Evolutionary conservation across 1,140 invertebrate genomes (phyloP).

Genomic region (Diploscapter pachys): DNA sequence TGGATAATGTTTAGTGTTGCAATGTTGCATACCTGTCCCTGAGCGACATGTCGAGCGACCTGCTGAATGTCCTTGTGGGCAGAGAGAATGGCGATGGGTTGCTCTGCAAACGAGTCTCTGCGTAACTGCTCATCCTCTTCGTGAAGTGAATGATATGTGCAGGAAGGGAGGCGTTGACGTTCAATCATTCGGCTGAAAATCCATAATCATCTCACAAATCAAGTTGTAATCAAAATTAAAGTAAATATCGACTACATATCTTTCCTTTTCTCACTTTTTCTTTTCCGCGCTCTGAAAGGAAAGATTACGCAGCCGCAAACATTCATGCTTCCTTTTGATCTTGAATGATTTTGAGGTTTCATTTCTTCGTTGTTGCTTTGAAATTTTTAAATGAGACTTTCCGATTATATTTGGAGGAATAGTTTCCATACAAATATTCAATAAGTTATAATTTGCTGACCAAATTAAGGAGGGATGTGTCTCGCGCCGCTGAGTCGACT

Average conservation of each 20-base stretch:
- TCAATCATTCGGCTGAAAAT: constrained; percentile 19
- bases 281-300: not conserved
- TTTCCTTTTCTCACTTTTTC: not conserved
- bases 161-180: constrained; percentile 24
- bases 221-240: not conserved
- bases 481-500: constrained; percentile 13
- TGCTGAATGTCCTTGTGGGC: constrained; percentile 33
- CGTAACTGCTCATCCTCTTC: constrained; percentile 20
- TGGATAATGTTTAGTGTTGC: too few species aligned
- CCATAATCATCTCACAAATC: constrained; percentile 1
- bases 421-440: not conserved
- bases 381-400: too few species aligned
- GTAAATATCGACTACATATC: not conserved
- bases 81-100: constrained; percentile 37
- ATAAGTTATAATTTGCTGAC: not conserved
- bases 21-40: not conserved
- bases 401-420: too few species aligned
- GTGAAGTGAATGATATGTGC: constrained; percentile 17
- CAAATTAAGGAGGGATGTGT: constrained; percentile 26
- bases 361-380: too few species aligned
- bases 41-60: constrained; percentile 45
- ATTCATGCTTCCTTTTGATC: not conserved
- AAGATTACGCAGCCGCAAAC: not conserved
- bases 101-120: constrained; percentile 23
- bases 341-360: too few species aligned